Percentiles rank a stretch among this genome's conserved stretches.
Conservation (phyloP, 2,888 invertebrate genomes). For the Andrena bucephala region DNA sequence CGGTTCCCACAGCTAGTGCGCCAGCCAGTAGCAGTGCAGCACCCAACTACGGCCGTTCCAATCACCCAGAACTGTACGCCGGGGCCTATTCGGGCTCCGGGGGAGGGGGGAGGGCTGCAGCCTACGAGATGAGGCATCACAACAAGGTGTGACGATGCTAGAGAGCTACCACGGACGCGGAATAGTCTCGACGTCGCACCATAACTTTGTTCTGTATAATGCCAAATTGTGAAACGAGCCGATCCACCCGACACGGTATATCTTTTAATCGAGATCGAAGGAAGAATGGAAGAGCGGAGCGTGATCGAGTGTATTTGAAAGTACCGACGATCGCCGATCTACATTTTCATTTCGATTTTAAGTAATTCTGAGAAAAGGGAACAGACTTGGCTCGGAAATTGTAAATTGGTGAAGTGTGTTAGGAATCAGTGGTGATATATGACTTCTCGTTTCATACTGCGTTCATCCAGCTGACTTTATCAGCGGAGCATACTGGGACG, state of each 20-base stretch:
- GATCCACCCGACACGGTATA: constrained; percentile 57
- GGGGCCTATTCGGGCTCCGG: constrained; percentile 88
- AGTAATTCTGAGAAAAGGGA: constrained; percentile 29
- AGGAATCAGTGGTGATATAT: constrained; percentile 48
- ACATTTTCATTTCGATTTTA: constrained; percentile 47
- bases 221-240: constrained; percentile 70
- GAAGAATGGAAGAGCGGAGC: constrained; percentile 34
- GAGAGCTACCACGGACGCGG: constrained; percentile 65
- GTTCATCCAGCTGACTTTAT: constrained; percentile 36
- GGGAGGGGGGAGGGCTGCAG: constrained; percentile 85
- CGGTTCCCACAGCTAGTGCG: constrained; percentile 85
- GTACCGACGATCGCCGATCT: constrained; percentile 53
- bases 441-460: constrained; percentile 51
- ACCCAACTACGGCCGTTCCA: constrained; percentile 85
- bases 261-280: constrained; percentile 48
- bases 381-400: constrained; percentile 37
- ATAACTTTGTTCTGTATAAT: constrained; percentile 68
- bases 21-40: constrained; percentile 85
- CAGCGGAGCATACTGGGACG: constrained; percentile 22
- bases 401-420: constrained; percentile 52
- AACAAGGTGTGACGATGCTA: constrained; percentile 89
- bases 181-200: constrained; percentile 67
- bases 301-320: constrained; percentile 53
- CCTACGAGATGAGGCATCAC: constrained; percentile 91
- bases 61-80: constrained; percentile 89